Evolutionary conservation across 2,888 invertebrate genomes (phyloP), one percentile per base, ranked within the genome.

Genomic region (Platycheirus albimanus): DNA sequence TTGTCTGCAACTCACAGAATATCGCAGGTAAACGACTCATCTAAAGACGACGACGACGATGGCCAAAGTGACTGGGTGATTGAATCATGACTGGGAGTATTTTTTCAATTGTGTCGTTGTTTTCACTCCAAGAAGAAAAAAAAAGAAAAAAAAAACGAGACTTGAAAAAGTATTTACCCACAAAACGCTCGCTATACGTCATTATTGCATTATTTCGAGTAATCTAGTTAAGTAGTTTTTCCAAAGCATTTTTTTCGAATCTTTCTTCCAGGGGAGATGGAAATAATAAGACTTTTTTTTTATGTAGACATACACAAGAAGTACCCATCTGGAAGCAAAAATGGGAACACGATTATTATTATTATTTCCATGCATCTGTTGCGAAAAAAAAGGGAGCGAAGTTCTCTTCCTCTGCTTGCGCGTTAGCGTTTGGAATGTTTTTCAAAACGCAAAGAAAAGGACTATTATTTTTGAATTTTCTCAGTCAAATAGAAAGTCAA

Each of bases 31-130:
- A 69, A 71, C 13, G 67, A 77, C 56, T 72, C 41, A 0, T 6
- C 52, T 33, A 19, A 30, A 15, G 51, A 49, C 2, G 30, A 17
- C 54, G 1, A 19, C n/a, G 43, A 38, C 47, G 33, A 64, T 47
- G 67, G 69, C 30, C 56, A 41, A 56, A 56, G 38, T 58, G 69
- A 36, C 63, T 75, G 10, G 64, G 10, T 69, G 69, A 69, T 78
- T 83, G 83, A 78, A 74, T 83, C 78, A 83, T 78, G 78, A 72
- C 72, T 74, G 72, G 64, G 72, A 78, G 72, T 47, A 83, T 74
- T 78, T 72, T 58, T 67, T 47, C 72, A 64, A 78, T 72, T 78
- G 83, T 72, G 41, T 41, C 24, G 58, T 41, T 41, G 20, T 8
- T 58, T 41, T 56, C 20, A 58, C 41, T 51, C 19, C 20, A 36